A percentile compares a stretch with the other conserved stretches of the same genome.
phyloP scores from a whole-genome alignment of 2,888 invertebrate species.

The Synanthedon vespiformis region DNA sequence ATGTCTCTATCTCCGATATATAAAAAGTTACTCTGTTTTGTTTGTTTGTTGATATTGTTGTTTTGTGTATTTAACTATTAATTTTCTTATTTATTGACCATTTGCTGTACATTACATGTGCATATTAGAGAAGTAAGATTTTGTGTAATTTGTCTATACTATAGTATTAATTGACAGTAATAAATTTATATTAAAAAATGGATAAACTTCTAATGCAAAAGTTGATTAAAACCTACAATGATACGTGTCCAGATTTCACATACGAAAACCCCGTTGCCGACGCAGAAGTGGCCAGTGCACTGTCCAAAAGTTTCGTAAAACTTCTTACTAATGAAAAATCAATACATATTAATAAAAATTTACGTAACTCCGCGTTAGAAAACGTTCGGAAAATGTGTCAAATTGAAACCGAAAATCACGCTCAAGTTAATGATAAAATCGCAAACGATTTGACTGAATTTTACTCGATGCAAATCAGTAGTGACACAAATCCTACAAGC shows the following conservation, averaged over 20 bases:
- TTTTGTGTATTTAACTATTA: no score
- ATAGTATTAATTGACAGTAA: not conserved
- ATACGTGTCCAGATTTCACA: conserved; percentile 30
- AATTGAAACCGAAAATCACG: conserved; percentile 33
- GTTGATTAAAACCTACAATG: conserved; percentile 34
- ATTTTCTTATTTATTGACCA: no score
- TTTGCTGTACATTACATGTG: no score
- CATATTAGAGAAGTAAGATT: no score
- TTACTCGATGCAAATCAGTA: conserved; percentile 22
- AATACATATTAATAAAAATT: conserved; percentile 28
- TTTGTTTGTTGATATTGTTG: no score
- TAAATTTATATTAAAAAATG: conserved; percentile 21
- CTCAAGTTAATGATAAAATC: conserved; percentile 31
- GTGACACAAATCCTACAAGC: conserved; percentile 3
- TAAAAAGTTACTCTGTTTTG: no score
- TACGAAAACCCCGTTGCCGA: conserved; percentile 49
- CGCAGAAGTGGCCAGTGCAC: conserved; percentile 33
- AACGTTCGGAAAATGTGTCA: conserved; percentile 45
- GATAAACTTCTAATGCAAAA: conserved; percentile 44
- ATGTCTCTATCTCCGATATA: no score
- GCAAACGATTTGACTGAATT: conserved; percentile 26
- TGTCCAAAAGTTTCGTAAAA: conserved; percentile 48
- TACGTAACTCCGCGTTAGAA: conserved; percentile 36
- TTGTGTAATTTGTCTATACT: no score
- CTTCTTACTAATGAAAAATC: conserved; percentile 33